phyloP scores from a whole-genome alignment of 2,888 invertebrate genomes.

The Diplolepis rosae region DNA sequence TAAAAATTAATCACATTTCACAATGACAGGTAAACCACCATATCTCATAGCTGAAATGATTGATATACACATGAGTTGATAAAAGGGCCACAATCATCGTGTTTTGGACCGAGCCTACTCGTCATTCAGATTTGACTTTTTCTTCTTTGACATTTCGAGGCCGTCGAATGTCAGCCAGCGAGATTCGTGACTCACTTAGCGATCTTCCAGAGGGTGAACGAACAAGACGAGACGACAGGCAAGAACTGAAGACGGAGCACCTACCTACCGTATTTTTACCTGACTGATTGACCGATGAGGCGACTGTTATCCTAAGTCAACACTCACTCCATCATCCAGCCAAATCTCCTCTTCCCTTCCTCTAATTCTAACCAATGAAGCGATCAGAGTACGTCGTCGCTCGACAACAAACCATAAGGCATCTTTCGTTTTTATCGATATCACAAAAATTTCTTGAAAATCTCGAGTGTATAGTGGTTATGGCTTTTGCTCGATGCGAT shows the following conservation, averaged over 20 bases:
- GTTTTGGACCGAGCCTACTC: slow-evolving; percentile 16
- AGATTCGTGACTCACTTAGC: slow-evolving; percentile 67
- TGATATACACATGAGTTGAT: slow-evolving; percentile 28
- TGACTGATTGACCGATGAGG: slow-evolving; percentile 73
- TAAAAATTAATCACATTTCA: neutral
- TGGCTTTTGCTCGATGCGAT: neutral
- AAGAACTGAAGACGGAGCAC: slow-evolving; percentile 65
- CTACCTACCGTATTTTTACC: slow-evolving; percentile 65
- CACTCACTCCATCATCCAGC: slow-evolving; percentile 71
- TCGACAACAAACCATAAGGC: neutral
- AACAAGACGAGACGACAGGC: slow-evolving; percentile 56
- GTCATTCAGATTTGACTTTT: slow-evolving; percentile 27
- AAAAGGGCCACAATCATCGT: slow-evolving; percentile 26
- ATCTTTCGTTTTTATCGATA: slow-evolving; percentile 13
- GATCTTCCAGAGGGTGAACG: slow-evolving; percentile 55
- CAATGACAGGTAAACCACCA: slow-evolving; percentile 17
- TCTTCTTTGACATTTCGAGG: slow-evolving; percentile 35
- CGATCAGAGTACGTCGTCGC: slow-evolving; percentile 33
- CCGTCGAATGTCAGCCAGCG: slow-evolving; percentile 59
- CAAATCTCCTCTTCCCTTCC: slow-evolving; percentile 55
- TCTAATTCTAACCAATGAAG: slow-evolving; percentile 35
- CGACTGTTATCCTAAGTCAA: slow-evolving; percentile 73
- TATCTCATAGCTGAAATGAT: slow-evolving; percentile 18
- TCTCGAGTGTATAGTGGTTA: neutral
- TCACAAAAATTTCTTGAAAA: neutral